These are phyloP conservation scores for Himalopsyche japonica DNA, from an alignment of 2,888 invertebrate genomes.

Conservation along the genomic window DNA sequence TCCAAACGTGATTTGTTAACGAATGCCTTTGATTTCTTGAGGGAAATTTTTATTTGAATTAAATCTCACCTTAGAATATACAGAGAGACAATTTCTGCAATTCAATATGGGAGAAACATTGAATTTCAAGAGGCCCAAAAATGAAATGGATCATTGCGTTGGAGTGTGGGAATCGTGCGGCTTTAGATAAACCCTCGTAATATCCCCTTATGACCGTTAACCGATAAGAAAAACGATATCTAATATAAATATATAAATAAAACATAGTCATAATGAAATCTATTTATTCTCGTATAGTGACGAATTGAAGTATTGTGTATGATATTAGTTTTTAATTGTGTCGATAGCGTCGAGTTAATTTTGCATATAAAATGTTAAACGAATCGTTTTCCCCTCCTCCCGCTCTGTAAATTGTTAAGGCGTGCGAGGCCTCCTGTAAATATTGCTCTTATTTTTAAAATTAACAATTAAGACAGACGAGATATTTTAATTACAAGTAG, in stretches of 20 bases:
- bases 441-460: slow-evolving; percentile 21
- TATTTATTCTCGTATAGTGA: slow-evolving; percentile 41
- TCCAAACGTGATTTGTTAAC: too few species aligned
- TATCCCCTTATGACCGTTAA: slow-evolving; percentile 41
- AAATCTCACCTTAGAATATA: too few species aligned
- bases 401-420: slow-evolving; percentile 15
- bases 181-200: slow-evolving; percentile 10
- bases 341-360: slow-evolving; percentile 45
- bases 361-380: slow-evolving; percentile 24
- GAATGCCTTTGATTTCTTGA: too few species aligned
- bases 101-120: too few species aligned
- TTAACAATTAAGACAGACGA: slow-evolving; percentile 30
- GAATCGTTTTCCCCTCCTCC: slow-evolving; percentile 6
- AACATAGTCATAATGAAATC: slow-evolving; percentile 40
- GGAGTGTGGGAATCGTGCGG: neutral
- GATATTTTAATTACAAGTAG: slow-evolving; percentile 40
- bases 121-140: neutral
- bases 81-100: too few species aligned
- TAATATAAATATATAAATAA: slow-evolving; percentile 46
- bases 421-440: slow-evolving; percentile 30
- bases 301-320: slow-evolving; percentile 39
- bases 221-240: slow-evolving; percentile 40
- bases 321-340: slow-evolving; percentile 59
- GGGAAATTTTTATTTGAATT: too few species aligned
- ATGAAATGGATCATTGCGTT: neutral